A percentile compares a stretch with the other conserved stretches of the same genome.
phyloP scores from a whole-genome alignment of 2,888 invertebrate species.

The Scrobipalpa costella region DNA sequence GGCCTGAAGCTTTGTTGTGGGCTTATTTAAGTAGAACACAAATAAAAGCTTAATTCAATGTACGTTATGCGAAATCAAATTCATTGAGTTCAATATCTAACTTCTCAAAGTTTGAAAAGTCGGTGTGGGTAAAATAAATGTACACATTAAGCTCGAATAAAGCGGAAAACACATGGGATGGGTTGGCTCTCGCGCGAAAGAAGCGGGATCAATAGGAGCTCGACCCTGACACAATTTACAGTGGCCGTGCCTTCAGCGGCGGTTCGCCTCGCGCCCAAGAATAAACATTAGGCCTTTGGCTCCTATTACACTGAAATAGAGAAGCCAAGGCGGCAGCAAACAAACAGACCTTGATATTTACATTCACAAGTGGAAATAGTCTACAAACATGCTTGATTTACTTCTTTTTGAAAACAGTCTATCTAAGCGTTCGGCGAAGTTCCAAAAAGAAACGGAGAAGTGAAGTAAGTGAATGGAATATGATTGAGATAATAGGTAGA shows the following conservation, averaged over 20 bases:
- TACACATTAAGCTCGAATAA: constrained; percentile 44
- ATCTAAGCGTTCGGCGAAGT: background rate
- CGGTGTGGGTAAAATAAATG: background rate
- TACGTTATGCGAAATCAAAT: constrained; percentile 26
- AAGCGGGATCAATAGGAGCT: constrained; percentile 71
- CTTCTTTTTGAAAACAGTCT: constrained; percentile 16
- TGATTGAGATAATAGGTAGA: background rate
- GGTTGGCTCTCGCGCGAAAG: constrained; percentile 62
- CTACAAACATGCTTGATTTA: constrained; percentile 34
- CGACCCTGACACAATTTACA: constrained; percentile 78
- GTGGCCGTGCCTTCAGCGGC: constrained; percentile 61
- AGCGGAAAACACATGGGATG: constrained; percentile 60
- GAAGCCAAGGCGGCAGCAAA: constrained; percentile 44
- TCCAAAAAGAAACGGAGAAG: background rate
- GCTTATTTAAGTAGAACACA: constrained; percentile 18
- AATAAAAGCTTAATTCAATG: constrained; percentile 22
- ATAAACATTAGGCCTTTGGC: constrained; percentile 67
- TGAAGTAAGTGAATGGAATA: background rate
- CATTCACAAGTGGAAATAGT: constrained; percentile 33
- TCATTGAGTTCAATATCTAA: constrained; percentile 8
- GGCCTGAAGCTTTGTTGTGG: constrained; percentile 8
- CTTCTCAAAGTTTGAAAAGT: background rate
- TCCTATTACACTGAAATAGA: constrained; percentile 52
- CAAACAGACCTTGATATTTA: constrained; percentile 50
- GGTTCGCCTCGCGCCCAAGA: constrained; percentile 60